Percentiles rank a stretch among this genome's conserved stretches.
phyloP scores from a whole-genome alignment of 2,888 invertebrate species.

The Gandaritis pyraliata region DNA sequence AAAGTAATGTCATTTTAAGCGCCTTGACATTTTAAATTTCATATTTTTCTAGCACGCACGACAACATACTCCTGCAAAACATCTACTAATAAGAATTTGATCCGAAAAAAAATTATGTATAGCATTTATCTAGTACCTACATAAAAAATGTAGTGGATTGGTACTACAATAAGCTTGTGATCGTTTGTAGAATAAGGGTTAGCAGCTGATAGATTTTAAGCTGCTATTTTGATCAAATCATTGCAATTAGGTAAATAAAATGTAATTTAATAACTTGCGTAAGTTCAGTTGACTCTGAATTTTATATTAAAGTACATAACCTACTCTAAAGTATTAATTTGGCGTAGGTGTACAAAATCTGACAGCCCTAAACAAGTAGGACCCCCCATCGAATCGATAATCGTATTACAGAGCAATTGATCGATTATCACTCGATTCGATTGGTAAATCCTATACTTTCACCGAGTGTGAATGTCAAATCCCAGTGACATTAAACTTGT shows the following conservation, averaged over 20 bases:
- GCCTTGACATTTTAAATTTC: too few relatives aligned
- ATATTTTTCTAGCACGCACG: too few relatives aligned
- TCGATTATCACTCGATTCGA: slow-evolving; percentile 43
- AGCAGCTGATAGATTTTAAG: slow-evolving; percentile 12
- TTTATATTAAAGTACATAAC: slow-evolving; percentile 11
- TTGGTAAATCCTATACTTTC: slow-evolving; percentile 70
- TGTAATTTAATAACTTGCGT: slow-evolving; percentile 26
- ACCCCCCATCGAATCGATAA: slow-evolving; percentile 44
- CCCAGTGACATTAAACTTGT: slow-evolving; percentile 65
- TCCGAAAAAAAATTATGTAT: too few relatives aligned
- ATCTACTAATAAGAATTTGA: too few relatives aligned
- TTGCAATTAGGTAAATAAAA: slow-evolving; percentile 29
- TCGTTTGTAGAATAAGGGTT: neutral
- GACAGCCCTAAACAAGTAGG: slow-evolving; percentile 31
- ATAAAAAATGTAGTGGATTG: neutral
- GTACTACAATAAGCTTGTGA: too few relatives aligned
- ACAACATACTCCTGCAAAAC: too few relatives aligned
- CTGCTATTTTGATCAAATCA: slow-evolving; percentile 18
- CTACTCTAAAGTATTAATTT: neutral
- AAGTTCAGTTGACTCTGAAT: slow-evolving; percentile 27
- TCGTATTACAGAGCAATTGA: slow-evolving; percentile 44
- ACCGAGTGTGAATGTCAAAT: slow-evolving; percentile 77
- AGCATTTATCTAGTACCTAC: too few relatives aligned
- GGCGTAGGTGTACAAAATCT: slow-evolving; percentile 37
- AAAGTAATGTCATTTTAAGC: too few relatives aligned